Evolutionary conservation across 2,113 vertebrate species (phyloP).

Genomic region (Vulpes lagopus): DNA sequence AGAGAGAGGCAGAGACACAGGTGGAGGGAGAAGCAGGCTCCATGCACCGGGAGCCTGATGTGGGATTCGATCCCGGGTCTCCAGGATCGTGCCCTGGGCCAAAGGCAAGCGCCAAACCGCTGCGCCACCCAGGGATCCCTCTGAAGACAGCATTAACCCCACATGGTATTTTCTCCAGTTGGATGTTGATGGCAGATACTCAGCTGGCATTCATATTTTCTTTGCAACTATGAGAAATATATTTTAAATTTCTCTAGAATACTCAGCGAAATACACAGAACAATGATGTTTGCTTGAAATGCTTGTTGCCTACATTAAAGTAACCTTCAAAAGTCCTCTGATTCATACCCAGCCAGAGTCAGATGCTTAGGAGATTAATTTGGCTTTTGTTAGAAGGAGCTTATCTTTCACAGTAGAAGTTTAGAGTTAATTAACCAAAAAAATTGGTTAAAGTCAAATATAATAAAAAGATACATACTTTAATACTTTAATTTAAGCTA

Average conservation of each 20-base stretch:
- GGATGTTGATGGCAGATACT: not conserved
- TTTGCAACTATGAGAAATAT: not conserved
- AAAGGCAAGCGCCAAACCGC: too few species aligned
- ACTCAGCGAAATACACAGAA: not conserved
- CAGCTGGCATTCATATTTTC: not conserved
- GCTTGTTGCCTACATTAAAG: not conserved
- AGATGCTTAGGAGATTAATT: not conserved
- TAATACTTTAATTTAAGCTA: not conserved
- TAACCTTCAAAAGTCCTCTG: not conserved
- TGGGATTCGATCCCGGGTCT: too few species aligned
- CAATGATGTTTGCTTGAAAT: not conserved
- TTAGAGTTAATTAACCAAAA: not conserved
- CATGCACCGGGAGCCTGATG: too few species aligned
- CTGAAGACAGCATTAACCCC: not conserved
- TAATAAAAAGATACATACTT: not conserved
- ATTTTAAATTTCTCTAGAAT: not conserved
- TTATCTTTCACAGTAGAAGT: not conserved
- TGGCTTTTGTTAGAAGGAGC: not conserved
- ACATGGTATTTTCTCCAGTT: not conserved
- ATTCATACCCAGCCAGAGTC: not conserved
- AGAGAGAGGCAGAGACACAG: too few species aligned
- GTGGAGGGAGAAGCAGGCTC: too few species aligned
- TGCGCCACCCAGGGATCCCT: too few species aligned
- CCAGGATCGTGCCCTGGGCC: too few species aligned
- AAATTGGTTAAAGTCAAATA: not conserved